Base-by-base conservation (phyloP, 2,888 invertebrate species). In the Timandra comae region DNA sequence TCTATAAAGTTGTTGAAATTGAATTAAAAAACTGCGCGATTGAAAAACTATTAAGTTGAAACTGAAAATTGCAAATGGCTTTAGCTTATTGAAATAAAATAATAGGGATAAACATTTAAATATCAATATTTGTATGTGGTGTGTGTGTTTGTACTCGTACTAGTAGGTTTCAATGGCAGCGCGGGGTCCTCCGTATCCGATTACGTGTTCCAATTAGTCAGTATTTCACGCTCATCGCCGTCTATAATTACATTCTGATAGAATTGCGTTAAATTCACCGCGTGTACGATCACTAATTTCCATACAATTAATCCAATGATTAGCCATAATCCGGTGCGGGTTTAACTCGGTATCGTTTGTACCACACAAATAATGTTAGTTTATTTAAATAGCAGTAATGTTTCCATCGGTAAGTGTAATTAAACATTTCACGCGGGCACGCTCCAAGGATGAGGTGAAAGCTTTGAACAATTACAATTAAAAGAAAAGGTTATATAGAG, bases 231-330 rank as follows among this genome's bases (percentile, higher is more conserved):
- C 69, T 69, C 71, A 75, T 76, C 70, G 77, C 70, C 62, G 57
- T 73, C 72, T 73, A 70, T 82, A 82, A 82, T 82, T 82, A 80
- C 70, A 75, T 76, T 76, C 67, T 67, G 75, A 74, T 75, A 67
- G 69, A 72, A 78, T 69, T 72, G 68, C 68, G 73, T 80, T 77
- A 68, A 78, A 77, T 77, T 74, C 71, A 68, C 64, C 61, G 46
- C 70, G 48, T 61, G 62, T 65, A 59, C 71, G 60, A 67, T 64
- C 65, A 69, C 71, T 67, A 78, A 80, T 79, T 78, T 73, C 68
- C 73, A 73, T 75, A 67, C 68, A 72, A 81, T 80, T 74, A 80
- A 78, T 76, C 71, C 62, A 71, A 73, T 80, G 68, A 81, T 80
- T 80, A 78, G 73, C 72, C 62, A 62, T 68, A 69, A 69, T 73